A percentile compares a stretch with the other conserved stretches of the same genome.
phyloP scores from a whole-genome alignment of 2,113 vertebrate genomes.

The Fregata magnificens region DNA sequence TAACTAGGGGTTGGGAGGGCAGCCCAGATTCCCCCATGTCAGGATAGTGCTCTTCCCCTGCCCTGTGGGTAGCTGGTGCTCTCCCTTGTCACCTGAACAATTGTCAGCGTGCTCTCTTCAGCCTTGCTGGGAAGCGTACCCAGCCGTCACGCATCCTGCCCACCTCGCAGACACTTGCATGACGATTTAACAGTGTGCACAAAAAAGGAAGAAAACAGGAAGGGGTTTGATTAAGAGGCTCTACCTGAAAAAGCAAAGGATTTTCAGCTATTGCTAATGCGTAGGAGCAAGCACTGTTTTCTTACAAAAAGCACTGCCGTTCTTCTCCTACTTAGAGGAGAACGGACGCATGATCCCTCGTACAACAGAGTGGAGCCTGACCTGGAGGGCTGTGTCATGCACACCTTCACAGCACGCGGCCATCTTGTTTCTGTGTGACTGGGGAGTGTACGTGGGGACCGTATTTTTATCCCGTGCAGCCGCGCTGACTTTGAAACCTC shows the following conservation, averaged over 20 bases:
- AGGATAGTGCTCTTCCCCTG: not conserved
- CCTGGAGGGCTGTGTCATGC: not conserved
- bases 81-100: not conserved
- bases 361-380: not conserved
- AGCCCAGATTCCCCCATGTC: accelerated
- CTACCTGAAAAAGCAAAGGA: not conserved
- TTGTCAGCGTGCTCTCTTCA: not conserved
- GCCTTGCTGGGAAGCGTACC: not conserved
- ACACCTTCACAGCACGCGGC: not conserved
- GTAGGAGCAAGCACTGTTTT: not conserved
- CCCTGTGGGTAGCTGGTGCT: not conserved
- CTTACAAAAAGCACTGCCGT: not conserved
- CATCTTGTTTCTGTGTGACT: not conserved
- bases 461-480: not conserved
- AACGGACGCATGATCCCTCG: not conserved
- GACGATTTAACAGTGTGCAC: not conserved
- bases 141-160: not conserved
- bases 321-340: not conserved
- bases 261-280: not conserved
- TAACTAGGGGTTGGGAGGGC: not conserved
- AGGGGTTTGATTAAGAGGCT: not conserved
- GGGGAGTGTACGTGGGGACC: not conserved
- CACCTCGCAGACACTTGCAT: too few species aligned
- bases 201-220: not conserved
- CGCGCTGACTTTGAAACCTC: not conserved